These are phyloP conservation scores for Camponotus fellah DNA, from an alignment of 2,888 invertebrate species.

Conservation along the genomic window DNA sequence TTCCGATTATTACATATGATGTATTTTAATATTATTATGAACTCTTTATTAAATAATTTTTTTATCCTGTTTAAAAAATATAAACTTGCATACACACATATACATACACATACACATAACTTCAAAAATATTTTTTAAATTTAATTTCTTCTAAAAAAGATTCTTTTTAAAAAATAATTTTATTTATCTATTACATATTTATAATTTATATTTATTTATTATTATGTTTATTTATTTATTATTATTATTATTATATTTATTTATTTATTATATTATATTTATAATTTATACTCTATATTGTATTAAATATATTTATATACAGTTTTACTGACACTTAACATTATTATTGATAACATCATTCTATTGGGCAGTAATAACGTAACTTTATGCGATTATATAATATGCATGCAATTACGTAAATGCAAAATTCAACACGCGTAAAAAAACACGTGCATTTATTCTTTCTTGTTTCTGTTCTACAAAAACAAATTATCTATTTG, in stretches of 20 bases:
- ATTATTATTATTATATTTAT: neutral
- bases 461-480: too few species aligned
- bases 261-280: neutral
- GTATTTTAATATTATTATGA: conserved; percentile 9
- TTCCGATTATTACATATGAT: neutral
- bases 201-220: too few species aligned
- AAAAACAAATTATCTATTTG: neutral
- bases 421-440: neutral
- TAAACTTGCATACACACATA: neutral
- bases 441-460: neutral
- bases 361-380: neutral
- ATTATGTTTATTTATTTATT: too few species aligned
- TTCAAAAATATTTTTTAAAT: neutral
- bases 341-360: neutral
- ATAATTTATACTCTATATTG: neutral
- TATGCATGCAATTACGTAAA: neutral
- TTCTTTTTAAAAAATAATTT: neutral
- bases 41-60: conserved; percentile 2
- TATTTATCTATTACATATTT: neutral
- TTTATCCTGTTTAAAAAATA: neutral
- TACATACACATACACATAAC: too few species aligned
- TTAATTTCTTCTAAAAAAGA: neutral
- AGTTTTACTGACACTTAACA: neutral
- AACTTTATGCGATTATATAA: neutral
- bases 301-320: neutral